Evolutionary conservation across 2,113 vertebrate species (phyloP).

Genomic region (Acanthochromis polyacanthus): DNA sequence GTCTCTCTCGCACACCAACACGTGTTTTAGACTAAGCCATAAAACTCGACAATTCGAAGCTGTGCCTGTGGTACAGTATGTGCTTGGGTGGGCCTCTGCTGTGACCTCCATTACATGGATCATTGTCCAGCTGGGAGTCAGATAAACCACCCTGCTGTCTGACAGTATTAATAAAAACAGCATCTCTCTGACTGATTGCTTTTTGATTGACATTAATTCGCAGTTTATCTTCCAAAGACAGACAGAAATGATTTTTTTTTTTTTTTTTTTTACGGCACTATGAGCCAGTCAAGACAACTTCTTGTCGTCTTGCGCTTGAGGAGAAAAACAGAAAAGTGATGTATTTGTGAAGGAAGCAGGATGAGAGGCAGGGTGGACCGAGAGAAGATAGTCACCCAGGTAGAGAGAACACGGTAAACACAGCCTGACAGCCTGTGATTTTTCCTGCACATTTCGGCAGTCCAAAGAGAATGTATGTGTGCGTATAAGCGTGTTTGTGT

Average conservation of each 20-base stretch:
- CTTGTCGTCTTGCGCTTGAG: slow-evolving; percentile 31
- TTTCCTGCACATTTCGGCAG: slow-evolving; percentile 41
- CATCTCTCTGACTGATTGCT: neutral
- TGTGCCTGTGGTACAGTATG: slow-evolving; percentile 3
- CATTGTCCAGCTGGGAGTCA: slow-evolving; percentile 14
- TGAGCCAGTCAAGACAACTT: slow-evolving; percentile 34
- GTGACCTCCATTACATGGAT: slow-evolving; percentile 37
- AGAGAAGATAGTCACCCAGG: slow-evolving; percentile 57
- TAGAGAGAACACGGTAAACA: slow-evolving; percentile 67
- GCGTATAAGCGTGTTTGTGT: slow-evolving; percentile 15
- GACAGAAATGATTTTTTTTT: no score
- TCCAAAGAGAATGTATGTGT: slow-evolving; percentile 26
- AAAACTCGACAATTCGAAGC: slow-evolving; percentile 27
- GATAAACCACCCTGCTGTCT: neutral
- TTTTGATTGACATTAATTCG: slow-evolving; percentile 46
- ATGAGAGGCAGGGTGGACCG: slow-evolving; percentile 30
- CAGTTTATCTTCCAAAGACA: slow-evolving; percentile 38
- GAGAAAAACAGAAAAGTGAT: slow-evolving; percentile 12
- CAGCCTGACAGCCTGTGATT: slow-evolving; percentile 68
- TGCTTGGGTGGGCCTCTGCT: slow-evolving; percentile 15
- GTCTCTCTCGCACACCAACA: slow-evolving; percentile 1
- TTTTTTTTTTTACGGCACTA: neutral
- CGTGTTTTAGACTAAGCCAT: slow-evolving; percentile 11
- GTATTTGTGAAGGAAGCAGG: slow-evolving; percentile 39
- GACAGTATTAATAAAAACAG: neutral